Base-by-base conservation (phyloP, 2,113 vertebrate species). In the Numida meleagris region DNA sequence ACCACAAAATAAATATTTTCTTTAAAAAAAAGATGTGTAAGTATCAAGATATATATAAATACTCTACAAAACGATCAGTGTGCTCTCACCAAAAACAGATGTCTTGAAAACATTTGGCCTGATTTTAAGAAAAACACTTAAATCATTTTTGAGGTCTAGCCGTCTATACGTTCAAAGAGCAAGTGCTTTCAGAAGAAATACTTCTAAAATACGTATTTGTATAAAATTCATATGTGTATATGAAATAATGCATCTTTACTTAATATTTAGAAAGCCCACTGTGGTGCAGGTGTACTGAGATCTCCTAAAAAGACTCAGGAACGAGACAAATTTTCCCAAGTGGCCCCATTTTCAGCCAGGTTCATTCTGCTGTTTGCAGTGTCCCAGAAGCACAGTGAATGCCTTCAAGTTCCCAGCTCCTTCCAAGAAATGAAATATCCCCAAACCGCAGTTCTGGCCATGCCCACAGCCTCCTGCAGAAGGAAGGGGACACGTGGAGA, bases 1-100 rank as follows among this genome's bases (percentile, higher is more conserved):
- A 96, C 97, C 97, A 88, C 94, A 97, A 90, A 46, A 95, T 94
- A 97, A 98, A 98, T 97, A 97, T 97, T 98, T 98, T 97, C 93
- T 94, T 97, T 96, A 83, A 94, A 96, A 97, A 96, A 96, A 96
- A 96, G 96, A 92, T 63, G 86, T 82, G 80, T 95, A 94, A 96
- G 96, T 94, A 97, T 94, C 92, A 72, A 93, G 76, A 95, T 33
- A 80, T 89, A 34, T 78, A 96, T 85, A 96, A 90, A 95, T 94
- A 82, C 58, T 85, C 63, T 80, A 96, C 97, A 98, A 92, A 97
- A 93, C 1, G 36, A 48, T 88, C 96, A 92, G 85, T 97, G 95
- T 98, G 91, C 48, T 97, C 94, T 82, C 89, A 59, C 72, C n/a
- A 96, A 94, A 95, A 97, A 84, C 95, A 88, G 93, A 82, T 42